phyloP scores from a whole-genome alignment of 1,140 invertebrate genomes.

The Dryas iulia region DNA sequence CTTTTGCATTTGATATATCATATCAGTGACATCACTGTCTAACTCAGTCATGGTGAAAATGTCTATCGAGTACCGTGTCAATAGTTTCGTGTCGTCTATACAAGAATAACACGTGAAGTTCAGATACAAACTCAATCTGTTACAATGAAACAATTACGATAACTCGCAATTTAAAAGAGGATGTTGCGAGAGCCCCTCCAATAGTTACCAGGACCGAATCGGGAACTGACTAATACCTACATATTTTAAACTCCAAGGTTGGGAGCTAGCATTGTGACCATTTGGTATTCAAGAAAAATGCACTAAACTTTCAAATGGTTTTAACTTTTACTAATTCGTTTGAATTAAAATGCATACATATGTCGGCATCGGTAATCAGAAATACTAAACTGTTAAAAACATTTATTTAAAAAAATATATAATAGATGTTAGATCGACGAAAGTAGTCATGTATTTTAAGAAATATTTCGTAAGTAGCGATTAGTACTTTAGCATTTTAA shows the following conservation, averaged over 20 bases:
- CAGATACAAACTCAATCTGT: conserved; percentile 65
- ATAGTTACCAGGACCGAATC: conserved; percentile 53
- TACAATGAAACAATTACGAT: conserved; percentile 79
- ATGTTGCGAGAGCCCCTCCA: conserved; percentile 77
- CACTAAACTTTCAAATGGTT: not conserved
- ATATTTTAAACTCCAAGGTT: conserved; percentile 18
- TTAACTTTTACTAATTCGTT: too few relatives aligned
- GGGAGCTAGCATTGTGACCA: not conserved
- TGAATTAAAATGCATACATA: too few relatives aligned
- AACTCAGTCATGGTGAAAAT: conserved; percentile 44
- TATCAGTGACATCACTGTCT: conserved; percentile 43
- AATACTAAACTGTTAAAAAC: too few relatives aligned
- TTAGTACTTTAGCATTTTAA: too few relatives aligned
- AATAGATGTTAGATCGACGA: too few relatives aligned
- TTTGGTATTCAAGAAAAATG: not conserved
- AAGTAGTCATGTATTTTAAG: too few relatives aligned
- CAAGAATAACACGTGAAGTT: conserved; percentile 52
- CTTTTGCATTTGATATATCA: conserved; percentile 78
- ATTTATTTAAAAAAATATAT: too few relatives aligned
- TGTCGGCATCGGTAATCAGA: too few relatives aligned
- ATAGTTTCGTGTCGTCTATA: conserved; percentile 33
- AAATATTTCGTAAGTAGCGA: too few relatives aligned
- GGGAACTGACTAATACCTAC: conserved; percentile 50
- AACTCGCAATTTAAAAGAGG: conserved; percentile 78
- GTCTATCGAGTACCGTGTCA: not conserved